These are phyloP conservation scores for Acrocephalus scirpaceus DNA, from an alignment of 2,797 vertebrate genomes.

Conservation along the genomic window DNA sequence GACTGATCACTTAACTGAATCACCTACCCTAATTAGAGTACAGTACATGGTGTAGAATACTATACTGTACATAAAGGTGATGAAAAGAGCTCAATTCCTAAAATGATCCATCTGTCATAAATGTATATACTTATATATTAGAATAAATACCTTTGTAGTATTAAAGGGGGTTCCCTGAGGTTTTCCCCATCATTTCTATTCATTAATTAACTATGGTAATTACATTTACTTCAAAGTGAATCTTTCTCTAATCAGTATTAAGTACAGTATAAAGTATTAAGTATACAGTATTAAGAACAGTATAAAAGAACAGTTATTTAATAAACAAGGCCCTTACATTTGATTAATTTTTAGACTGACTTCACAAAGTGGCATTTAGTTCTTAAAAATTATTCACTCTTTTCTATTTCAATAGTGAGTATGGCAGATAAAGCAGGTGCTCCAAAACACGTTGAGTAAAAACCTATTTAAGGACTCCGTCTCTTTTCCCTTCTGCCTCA, in stretches of 20 bases:
- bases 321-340: neutral
- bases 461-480: neutral
- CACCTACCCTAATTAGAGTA: neutral
- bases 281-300: neutral
- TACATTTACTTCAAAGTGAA: neutral
- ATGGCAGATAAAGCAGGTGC: neutral
- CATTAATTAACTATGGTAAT: neutral
- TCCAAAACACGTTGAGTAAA: neutral
- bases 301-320: neutral
- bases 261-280: neutral
- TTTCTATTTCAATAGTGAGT: neutral
- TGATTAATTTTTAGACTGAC: neutral
- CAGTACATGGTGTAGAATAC: neutral
- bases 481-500: neutral
- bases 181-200: neutral
- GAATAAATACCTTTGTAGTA: neutral
- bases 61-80: neutral
- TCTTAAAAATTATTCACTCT: neutral
- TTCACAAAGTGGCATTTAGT: neutral
- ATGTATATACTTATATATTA: neutral
- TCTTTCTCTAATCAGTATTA: neutral
- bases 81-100: neutral
- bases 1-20: conserved; percentile 14
- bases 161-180: neutral
- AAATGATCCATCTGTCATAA: neutral